Percentiles rank a stretch among this genome's conserved stretches.
Evolutionary conservation across 2,113 vertebrate species (phyloP).

Genomic region (Pelodiscus sinensis): DNA sequence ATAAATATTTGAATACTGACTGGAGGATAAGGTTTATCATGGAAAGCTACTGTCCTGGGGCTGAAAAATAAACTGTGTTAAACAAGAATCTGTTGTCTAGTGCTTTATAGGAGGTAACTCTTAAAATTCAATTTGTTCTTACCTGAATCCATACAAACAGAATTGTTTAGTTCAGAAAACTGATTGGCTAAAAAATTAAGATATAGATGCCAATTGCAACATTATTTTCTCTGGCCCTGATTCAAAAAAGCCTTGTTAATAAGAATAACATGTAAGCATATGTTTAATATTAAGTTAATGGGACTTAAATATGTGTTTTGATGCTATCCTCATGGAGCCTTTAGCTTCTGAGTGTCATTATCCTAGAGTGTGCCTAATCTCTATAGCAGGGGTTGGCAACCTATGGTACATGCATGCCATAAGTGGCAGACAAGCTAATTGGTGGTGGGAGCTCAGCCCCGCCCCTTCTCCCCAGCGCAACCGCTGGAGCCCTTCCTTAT

Average conservation of each 20-base stretch:
- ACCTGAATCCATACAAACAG: background rate
- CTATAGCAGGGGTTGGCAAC: background rate
- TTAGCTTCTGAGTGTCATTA: too few species aligned
- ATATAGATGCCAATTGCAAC: slow-evolving; percentile 8
- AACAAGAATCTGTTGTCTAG: background rate
- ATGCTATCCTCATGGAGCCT: background rate
- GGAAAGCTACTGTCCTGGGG: background rate
- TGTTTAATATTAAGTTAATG: background rate
- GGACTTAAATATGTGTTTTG: background rate
- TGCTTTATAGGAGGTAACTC: background rate
- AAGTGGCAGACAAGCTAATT: too few species aligned
- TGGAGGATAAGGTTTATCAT: background rate
- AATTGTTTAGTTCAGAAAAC: background rate
- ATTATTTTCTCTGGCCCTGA: slow-evolving; percentile 30
- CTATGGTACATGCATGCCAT: too few species aligned
- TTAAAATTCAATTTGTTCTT: background rate
- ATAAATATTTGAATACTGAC: background rate
- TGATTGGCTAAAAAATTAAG: background rate
- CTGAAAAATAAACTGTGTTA: background rate
- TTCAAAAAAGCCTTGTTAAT: slow-evolving; percentile 10
- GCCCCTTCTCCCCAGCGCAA: too few species aligned
- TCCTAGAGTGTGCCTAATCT: background rate
- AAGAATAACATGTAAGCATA: background rate
- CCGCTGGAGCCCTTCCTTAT: too few species aligned
- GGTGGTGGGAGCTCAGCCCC: too few species aligned